phyloP scores from a whole-genome alignment of 2,797 vertebrate genomes.

The Rachycentron canadum region DNA sequence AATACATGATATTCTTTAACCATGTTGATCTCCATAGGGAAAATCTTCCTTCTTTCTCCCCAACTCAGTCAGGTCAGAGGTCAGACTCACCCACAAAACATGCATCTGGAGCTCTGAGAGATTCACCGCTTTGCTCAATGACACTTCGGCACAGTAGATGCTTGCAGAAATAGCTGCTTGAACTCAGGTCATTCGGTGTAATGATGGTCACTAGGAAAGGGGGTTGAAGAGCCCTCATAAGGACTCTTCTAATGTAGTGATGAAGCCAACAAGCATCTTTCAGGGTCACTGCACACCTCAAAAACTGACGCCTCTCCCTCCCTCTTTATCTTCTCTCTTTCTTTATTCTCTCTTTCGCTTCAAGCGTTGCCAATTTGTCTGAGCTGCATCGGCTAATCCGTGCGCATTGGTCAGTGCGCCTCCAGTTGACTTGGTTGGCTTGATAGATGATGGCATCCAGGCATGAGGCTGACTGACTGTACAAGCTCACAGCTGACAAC shows the following conservation, averaged over 20 bases:
- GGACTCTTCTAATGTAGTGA: conserved; percentile 65
- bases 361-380: conserved; percentile 80
- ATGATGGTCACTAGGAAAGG: conserved; percentile 69
- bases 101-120: conserved; percentile 6
- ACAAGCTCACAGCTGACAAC: conserved; percentile 64
- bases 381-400: conserved; percentile 73
- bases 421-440: conserved; percentile 78
- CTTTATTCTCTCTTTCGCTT: conserved; percentile 64
- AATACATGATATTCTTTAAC: background rate
- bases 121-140: conserved; percentile 53
- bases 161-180: conserved; percentile 62
- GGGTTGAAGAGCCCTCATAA: conserved; percentile 68
- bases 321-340: conserved; percentile 38
- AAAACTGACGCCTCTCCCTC: conserved; percentile 57
- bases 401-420: conserved; percentile 77
- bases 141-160: conserved; percentile 53
- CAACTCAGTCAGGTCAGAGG: conserved; percentile 55
- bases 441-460: conserved; percentile 79
- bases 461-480: conserved; percentile 70
- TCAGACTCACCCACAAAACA: conserved; percentile 46
- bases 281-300: conserved; percentile 76
- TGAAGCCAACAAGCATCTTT: conserved; percentile 74
- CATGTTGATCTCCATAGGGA: background rate
- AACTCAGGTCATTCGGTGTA: conserved; percentile 64
- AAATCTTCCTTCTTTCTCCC: background rate